Evolutionary conservation across 2,888 invertebrate genomes (phyloP).

Genomic region (Vanessa cardui): DNA sequence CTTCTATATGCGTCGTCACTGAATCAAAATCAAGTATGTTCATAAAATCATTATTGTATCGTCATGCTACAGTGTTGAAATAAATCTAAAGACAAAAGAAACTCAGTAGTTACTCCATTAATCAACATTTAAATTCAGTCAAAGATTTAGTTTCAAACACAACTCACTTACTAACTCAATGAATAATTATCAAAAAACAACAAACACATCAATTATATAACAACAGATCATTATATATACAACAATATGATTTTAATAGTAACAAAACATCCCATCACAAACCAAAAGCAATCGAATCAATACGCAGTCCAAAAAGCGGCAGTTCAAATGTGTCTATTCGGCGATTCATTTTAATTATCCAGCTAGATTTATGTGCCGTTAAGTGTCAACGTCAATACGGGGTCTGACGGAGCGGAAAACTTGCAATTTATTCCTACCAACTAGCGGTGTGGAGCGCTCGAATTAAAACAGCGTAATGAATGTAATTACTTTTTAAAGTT

Average conservation of each 20-base stretch:
- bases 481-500: conserved; percentile 4
- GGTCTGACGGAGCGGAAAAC: conserved; percentile 69
- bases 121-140: no score
- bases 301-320: conserved; percentile 1
- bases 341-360: conserved; percentile 66
- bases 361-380: conserved; percentile 68
- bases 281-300: not conserved
- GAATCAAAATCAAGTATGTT: no score
- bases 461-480: not conserved
- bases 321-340: conserved; percentile 30
- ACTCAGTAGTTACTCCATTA: no score
- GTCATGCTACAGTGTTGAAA: no score
- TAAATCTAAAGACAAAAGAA: no score
- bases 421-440: conserved; percentile 63
- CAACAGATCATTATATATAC: no score
- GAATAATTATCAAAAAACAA: no score
- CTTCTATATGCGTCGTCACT: no score
- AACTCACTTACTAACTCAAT: no score
- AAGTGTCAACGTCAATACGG: conserved; percentile 75
- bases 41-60: no score
- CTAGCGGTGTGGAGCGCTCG: conserved; percentile 3
- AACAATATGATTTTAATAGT: not conserved
- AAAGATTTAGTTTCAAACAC: no score
- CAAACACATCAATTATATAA: no score
- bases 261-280: not conserved